Base-by-base conservation (phyloP, 1,140 invertebrate genomes). In the Sweltsa coloradensis region DNA sequence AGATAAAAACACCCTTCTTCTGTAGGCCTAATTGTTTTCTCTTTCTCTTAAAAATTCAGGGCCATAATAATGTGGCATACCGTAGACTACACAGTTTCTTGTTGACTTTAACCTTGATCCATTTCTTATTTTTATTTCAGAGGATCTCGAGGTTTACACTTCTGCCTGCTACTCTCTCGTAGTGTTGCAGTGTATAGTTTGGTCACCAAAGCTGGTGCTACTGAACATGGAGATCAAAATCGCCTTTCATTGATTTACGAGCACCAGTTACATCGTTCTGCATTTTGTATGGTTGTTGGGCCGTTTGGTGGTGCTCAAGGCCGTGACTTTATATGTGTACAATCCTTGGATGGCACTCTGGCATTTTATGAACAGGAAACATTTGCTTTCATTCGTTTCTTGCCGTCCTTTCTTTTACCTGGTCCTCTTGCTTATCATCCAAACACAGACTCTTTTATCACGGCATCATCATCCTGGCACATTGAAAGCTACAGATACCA, bases 321-420 rank as follows among this genome's bases (percentile, higher is more conserved):
- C 4, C 72, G 82, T 57, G 87, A 92, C 65, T 87, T 90, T 55
- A 72, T 92, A 26, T 90, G 87, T 61, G 78, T 93, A 2, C 88
- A 91, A 62, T 83, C 81, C 18, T 62, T 93, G 41, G 89, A 94
- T 65, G 88, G 89, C 1, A 78, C 79, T 14, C 58, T 94, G 2
- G 75, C 78, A 27, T 83, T 94, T 56, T 93, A 83, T 65, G 91
- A 95, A 60, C 88, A 94, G 65, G 89, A 94, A 60, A 77, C 78
- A 24, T 83, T 83, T 60, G 71, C 81, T 18, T 89, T 90, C 56
- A 75, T 72, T 53, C 78, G 83, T 41, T 72, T 78, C 49, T 68
- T 92, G 25, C 80, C 81, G 3, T 75, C 79, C 54, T 77, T 83
- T 45, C 66, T 92, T 16, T 65, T 94, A 44, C 89, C 90, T 1